A percentile compares a stretch with the other conserved stretches of the same genome.
Evolutionary conservation across 2,888 invertebrate species (phyloP).

Genomic region (Drosophila robusta): DNA sequence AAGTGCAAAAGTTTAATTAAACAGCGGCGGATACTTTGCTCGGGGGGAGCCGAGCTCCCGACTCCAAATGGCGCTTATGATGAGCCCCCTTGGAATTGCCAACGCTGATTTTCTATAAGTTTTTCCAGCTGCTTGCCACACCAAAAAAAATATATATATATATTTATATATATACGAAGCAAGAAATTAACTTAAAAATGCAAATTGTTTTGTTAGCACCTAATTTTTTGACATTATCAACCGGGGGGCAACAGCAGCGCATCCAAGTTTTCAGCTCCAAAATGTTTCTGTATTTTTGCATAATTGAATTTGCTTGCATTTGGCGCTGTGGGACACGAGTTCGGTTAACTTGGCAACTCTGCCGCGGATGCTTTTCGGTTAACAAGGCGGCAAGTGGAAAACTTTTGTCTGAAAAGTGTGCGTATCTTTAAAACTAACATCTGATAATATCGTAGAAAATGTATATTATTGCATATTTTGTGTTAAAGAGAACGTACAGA

Average conservation of each 20-base stretch:
- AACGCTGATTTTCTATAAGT: constrained; percentile 51
- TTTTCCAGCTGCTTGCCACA: constrained; percentile 24
- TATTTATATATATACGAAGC: constrained; percentile 75
- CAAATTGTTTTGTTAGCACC: constrained; percentile 85
- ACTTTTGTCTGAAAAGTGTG: constrained; percentile 5
- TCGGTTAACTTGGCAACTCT: constrained; percentile 34
- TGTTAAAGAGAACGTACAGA: neutral
- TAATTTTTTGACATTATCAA: constrained; percentile 79
- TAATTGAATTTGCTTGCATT: constrained; percentile 71
- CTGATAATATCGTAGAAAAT: neutral
- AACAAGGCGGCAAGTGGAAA: constrained; percentile 21
- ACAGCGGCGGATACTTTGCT: constrained; percentile 47
- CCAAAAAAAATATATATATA: constrained; percentile 41
- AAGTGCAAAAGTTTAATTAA: constrained; percentile 85
- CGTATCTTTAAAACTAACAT: constrained; percentile 10
- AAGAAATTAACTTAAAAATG: constrained; percentile 82
- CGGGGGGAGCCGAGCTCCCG: neutral
- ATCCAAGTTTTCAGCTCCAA: constrained; percentile 33
- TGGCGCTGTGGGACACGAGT: neutral
- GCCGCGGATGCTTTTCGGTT: constrained; percentile 16
- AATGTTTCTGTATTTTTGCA: constrained; percentile 70
- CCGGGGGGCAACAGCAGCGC: constrained; percentile 17
- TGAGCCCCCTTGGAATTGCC: constrained; percentile 62
- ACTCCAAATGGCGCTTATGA: constrained; percentile 67
- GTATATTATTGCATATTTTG: neutral